Base-by-base conservation (phyloP, 2,797 vertebrate species). In the Ceyx erithaca region DNA sequence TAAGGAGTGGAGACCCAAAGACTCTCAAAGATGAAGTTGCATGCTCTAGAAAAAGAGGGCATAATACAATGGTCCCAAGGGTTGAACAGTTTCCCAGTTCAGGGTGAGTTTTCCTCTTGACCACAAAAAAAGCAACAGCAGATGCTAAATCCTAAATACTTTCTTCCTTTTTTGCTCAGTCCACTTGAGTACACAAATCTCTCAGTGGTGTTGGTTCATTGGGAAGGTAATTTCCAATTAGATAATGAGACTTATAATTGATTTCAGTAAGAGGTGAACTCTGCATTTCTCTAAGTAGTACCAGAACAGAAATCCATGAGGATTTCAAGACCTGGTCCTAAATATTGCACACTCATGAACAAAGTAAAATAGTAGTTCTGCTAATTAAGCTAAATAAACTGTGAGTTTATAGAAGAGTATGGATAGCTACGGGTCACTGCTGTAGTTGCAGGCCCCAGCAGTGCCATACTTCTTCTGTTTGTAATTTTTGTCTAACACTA, bases 401-500 rank as follows among this genome's bases (percentile, higher is more conserved):
- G 2, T 2, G 5, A 12, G 62, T 82, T 94, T 64, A 25, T 90
- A 28, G 5, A 78, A 85, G 51, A 48, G 46, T 61, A 7, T 26
- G n/a, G 33, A 13, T 40, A 70, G n/a, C 67, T 62, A 19, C 45
- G 59, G 35, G 26, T 67, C 67, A 14, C 33, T 85, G 54, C 76
- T 72, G 35, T 51, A 49, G 6, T 52, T 85, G 76, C 0, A 0
- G 43, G 16, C 30, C 43, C 52, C 4, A 10, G n/a, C 62, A 68
- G 30, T 8, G n/a, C 33, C 48, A 7, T 87, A 88, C 68, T 92
- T 61, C 58, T 95, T 70, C 72, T 94, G 68, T 94, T 80, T 69
- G 90, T 89, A 59, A 81, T 85, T 63, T 96, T 21, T 77, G 37
- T 80, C 88, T 97, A 93, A 96, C 63, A 4, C 83, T 94, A 10